A percentile compares a stretch with the other conserved stretches of the same genome.
These are phyloP conservation scores for Pionites leucogaster DNA, from an alignment of 2,113 vertebrate genomes.

Conservation along the genomic window DNA sequence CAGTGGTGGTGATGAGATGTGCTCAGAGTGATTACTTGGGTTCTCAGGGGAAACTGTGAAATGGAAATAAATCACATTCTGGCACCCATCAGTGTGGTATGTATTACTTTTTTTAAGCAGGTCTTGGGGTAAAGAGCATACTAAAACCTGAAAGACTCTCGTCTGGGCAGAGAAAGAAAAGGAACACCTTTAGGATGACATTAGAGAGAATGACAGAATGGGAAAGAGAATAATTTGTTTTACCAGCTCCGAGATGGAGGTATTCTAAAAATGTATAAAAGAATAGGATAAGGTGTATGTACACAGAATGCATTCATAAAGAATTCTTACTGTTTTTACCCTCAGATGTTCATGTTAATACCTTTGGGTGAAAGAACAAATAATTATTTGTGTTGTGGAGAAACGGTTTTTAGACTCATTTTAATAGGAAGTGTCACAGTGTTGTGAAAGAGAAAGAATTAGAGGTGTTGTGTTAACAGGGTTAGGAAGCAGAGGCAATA, in stretches of 20 bases:
- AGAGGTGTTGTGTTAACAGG: constrained; percentile 28
- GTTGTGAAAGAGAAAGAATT: constrained; percentile 42
- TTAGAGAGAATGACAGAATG: constrained; percentile 17
- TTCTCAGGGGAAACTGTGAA: constrained; percentile 39
- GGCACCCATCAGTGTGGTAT: constrained; percentile 12
- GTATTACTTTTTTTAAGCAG: constrained; percentile 50
- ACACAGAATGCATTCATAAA: not conserved
- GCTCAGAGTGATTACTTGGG: not conserved
- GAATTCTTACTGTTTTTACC: constrained; percentile 26
- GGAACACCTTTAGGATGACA: constrained; percentile 20
- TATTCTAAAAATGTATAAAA: constrained; percentile 34
- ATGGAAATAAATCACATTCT: constrained; percentile 55
- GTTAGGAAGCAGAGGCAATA: constrained; percentile 1
- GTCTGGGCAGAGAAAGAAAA: constrained; percentile 6
- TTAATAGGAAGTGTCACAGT: constrained; percentile 50
- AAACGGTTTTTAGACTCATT: constrained; percentile 36
- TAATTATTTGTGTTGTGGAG: constrained; percentile 53
- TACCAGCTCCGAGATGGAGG: not conserved
- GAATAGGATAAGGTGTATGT: not conserved
- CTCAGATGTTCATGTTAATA: constrained; percentile 38
- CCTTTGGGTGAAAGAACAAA: constrained; percentile 50
- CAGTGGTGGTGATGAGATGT: constrained; percentile 34
- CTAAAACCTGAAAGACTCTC: constrained; percentile 36
- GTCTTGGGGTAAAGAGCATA: constrained; percentile 1
- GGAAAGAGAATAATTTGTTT: constrained; percentile 42